A percentile compares a stretch with the other conserved stretches of the same genome.
Evolutionary conservation across 1,140 invertebrate genomes (phyloP).

Genomic region (Drosophila pachea): DNA sequence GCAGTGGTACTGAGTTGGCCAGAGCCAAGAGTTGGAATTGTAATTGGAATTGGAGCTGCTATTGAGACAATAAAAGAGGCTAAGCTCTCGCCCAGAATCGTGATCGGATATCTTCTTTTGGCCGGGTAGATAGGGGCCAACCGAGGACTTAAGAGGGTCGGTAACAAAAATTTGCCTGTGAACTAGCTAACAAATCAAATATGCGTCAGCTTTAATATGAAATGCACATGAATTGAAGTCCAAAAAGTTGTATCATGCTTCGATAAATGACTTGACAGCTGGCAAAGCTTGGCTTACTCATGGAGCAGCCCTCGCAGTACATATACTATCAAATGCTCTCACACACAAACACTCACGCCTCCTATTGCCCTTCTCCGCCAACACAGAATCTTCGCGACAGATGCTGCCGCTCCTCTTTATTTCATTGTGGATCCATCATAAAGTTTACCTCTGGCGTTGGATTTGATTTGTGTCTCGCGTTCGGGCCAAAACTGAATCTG

Average conservation of each 20-base stretch:
- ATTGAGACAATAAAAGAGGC: slow-evolving; percentile 18
- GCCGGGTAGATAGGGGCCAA: background rate
- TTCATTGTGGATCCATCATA: slow-evolving; percentile 22
- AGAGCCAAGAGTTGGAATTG: background rate
- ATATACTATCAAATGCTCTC: slow-evolving; percentile 8
- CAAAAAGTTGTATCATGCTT: slow-evolving; percentile 14
- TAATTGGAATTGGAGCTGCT: slow-evolving; percentile 8
- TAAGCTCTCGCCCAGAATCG: slow-evolving; percentile 22
- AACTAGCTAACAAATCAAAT: background rate
- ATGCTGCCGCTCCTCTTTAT: slow-evolving; percentile 33
- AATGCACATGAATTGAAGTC: background rate
- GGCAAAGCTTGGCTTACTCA: slow-evolving; percentile 25
- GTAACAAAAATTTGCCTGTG: background rate
- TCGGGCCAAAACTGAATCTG: slow-evolving; percentile 1
- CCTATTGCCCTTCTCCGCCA: slow-evolving; percentile 14
- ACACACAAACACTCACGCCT: slow-evolving; percentile 20
- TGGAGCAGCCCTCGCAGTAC: slow-evolving; percentile 28
- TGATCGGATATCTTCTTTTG: slow-evolving; percentile 22
- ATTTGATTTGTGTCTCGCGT: slow-evolving; percentile 28
- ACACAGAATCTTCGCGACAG: slow-evolving; percentile 29
- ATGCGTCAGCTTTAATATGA: background rate
- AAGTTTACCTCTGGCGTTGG: slow-evolving; percentile 30
- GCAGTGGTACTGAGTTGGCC: background rate
- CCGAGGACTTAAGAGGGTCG: background rate
- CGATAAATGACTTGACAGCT: slow-evolving; percentile 16